Conservation (phyloP, 1,140 invertebrate species). For the Macrosteles quadrilineatus region DNA sequence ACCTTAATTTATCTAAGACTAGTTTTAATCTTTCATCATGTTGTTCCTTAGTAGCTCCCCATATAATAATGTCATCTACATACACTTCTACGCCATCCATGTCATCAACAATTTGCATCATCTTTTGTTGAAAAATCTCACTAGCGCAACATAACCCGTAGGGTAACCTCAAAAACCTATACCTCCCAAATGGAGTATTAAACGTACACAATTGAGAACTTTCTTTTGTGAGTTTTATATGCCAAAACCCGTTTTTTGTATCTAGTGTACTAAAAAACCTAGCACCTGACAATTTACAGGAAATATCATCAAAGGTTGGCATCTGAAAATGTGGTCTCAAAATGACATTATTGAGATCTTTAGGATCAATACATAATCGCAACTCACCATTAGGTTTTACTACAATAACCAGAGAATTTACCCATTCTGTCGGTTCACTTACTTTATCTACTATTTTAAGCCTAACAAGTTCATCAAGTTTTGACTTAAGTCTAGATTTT, state of each 20-base stretch:
- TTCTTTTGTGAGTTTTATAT: slow-evolving; percentile 48
- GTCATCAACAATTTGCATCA: slow-evolving; percentile 45
- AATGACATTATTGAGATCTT: slow-evolving; percentile 53
- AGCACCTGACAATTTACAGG: slow-evolving; percentile 45
- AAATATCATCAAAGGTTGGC: slow-evolving; percentile 51
- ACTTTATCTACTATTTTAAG: slow-evolving; percentile 47
- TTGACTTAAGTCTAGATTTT: slow-evolving; percentile 30
- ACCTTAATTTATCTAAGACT: slow-evolving; percentile 36
- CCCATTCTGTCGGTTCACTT: slow-evolving; percentile 50
- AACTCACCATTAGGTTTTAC: slow-evolving; percentile 51
- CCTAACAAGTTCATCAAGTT: slow-evolving; percentile 34
- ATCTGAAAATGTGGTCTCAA: slow-evolving; percentile 49
- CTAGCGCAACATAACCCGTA: slow-evolving; percentile 49
- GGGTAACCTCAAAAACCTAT: slow-evolving; percentile 40
- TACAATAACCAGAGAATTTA: slow-evolving; percentile 51
- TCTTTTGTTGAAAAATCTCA: slow-evolving; percentile 49
- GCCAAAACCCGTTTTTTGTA: slow-evolving; percentile 52
- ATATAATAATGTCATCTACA: slow-evolving; percentile 47
- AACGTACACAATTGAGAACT: slow-evolving; percentile 48
- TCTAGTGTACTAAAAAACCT: slow-evolving; percentile 53
- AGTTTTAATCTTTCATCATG: slow-evolving; percentile 41
- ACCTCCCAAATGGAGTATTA: slow-evolving; percentile 49
- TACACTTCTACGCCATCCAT: slow-evolving; percentile 44
- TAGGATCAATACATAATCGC: slow-evolving; percentile 55
- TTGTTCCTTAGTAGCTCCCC: slow-evolving; percentile 18